phyloP scores from a whole-genome alignment of 2,797 vertebrate genomes.

The Xiphophorus birchmanni region DNA sequence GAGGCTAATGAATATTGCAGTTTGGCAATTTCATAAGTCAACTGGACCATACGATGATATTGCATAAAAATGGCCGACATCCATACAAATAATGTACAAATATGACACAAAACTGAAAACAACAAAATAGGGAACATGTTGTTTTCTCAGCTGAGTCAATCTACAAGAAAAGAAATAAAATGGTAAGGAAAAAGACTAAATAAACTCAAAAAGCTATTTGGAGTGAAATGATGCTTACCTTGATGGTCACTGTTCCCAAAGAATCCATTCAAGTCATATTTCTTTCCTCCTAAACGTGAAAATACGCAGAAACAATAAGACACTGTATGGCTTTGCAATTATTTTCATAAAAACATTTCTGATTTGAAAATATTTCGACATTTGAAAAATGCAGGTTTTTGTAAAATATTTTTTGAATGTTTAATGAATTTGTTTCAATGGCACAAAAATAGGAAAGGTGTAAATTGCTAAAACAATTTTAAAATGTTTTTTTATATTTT shows the following conservation, averaged over 20 bases:
- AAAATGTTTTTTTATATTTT: conserved; percentile 7
- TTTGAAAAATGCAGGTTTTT: conserved; percentile 15
- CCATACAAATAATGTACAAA: conserved; percentile 57
- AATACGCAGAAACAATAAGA: conserved; percentile 13
- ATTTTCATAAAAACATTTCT: background rate
- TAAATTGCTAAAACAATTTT: background rate
- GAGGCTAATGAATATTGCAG: too few relatives aligned
- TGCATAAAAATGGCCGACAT: background rate
- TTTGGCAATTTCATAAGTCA: too few relatives aligned
- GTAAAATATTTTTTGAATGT: conserved; percentile 24
- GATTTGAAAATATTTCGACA: conserved; percentile 10
- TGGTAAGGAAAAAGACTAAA: background rate
- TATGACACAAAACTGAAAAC: conserved; percentile 1
- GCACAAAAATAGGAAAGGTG: background rate
- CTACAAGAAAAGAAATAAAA: conserved; percentile 46
- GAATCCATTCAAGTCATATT: conserved; percentile 80
- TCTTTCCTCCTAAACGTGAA: conserved; percentile 66
- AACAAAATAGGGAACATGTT: conserved; percentile 16
- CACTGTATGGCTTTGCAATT: conserved; percentile 26
- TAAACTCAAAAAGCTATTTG: background rate
- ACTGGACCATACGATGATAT: too few relatives aligned
- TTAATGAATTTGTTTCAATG: conserved; percentile 18
- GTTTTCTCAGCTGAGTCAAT: conserved; percentile 57
- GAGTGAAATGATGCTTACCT: conserved; percentile 58
- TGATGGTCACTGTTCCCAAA: conserved; percentile 78